Evolutionary conservation across 2,888 invertebrate species (phyloP), one percentile per base, ranked within the genome.

Genomic region (Heliconius charithonia): DNA sequence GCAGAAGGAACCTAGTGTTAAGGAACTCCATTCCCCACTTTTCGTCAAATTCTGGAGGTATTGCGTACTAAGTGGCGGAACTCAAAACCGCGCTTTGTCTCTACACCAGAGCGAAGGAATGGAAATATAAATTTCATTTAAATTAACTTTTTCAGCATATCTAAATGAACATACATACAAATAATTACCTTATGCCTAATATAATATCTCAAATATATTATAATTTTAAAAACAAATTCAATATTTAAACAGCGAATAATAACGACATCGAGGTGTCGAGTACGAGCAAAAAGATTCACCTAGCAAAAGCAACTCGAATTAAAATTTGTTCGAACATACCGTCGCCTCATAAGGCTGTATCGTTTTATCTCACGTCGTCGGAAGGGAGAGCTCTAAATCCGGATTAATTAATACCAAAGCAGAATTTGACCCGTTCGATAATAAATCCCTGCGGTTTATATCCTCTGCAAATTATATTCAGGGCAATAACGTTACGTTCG

Each of bases 361-460:
- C 85, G 86, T 88, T 89, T 89, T 89, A 91, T 89, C 87, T 89
- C 87, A 83, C 86, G 87, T 89, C 87, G 85, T 87, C 88, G 87
- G 87, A 84, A 89, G 88, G 87, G 86, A 86, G 81, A 82, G 86
- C 84, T 84, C 85, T 87, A 86, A 89, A 89, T 88, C 88, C 86
- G 87, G 89, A 89, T 92, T 91, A 91, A 91, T 92, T 91, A 91
- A 91, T 91, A 89, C 83, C 80, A 86, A 89, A 87, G 86, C 88
- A 85, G 85, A 86, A 88, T 90, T 85, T 85, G 87, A 87, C 85
- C 87, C 87, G 84, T 84, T 84, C 85, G 84, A 89, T 89, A 87
- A 87, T 85, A 84, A 85, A 85, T 86, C 85, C 85, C 79, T 79
- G 83, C 80, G 83, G 84, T 86, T 84, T 84, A 83, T 85, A 83